Conservation (phyloP, 2,888 invertebrate species). For the Nymphalis urticae region DNA sequence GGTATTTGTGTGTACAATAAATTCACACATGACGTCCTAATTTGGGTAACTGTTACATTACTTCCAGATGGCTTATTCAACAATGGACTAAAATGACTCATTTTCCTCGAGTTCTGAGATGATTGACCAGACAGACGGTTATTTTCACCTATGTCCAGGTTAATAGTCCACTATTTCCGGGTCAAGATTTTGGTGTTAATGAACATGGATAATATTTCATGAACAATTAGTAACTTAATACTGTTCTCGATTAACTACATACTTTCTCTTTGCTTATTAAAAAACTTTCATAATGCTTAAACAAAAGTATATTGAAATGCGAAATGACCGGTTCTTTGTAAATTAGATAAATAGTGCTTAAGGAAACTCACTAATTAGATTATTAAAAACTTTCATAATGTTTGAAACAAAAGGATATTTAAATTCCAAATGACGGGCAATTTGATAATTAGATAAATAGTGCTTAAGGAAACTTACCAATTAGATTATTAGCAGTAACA, state of each 20-base stretch:
- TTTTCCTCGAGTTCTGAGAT: slow-evolving; percentile 56
- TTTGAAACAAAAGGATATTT: slow-evolving; percentile 5
- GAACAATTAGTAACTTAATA: slow-evolving; percentile 13
- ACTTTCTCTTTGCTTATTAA: slow-evolving; percentile 26
- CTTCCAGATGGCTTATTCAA: slow-evolving; percentile 49
- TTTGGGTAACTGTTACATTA: slow-evolving; percentile 73
- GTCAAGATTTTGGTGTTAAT: slow-evolving; percentile 44
- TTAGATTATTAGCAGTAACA: slow-evolving; percentile 93
- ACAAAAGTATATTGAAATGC: slow-evolving; percentile 15
- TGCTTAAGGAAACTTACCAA: slow-evolving; percentile 84
- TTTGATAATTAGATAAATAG: neutral
- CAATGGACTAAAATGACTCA: slow-evolving; percentile 76
- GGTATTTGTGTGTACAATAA: slow-evolving; percentile 64
- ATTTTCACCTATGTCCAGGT: slow-evolving; percentile 55
- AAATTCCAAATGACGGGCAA: neutral
- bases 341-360: neutral
- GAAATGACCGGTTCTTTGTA: slow-evolving; percentile 2
- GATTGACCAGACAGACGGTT: slow-evolving; percentile 53
- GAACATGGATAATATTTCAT: slow-evolving; percentile 33
- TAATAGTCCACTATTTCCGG: slow-evolving; percentile 42
- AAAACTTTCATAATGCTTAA: slow-evolving; percentile 30
- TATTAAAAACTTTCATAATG: slow-evolving; percentile 74
- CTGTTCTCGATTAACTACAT: slow-evolving; percentile 17
- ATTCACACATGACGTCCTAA: slow-evolving; percentile 70
- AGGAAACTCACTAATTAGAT: slow-evolving; percentile 89